These are phyloP conservation scores for Acanthosepion pharaonis DNA, from an alignment of 2,888 invertebrate genomes.

Conservation along the genomic window DNA sequence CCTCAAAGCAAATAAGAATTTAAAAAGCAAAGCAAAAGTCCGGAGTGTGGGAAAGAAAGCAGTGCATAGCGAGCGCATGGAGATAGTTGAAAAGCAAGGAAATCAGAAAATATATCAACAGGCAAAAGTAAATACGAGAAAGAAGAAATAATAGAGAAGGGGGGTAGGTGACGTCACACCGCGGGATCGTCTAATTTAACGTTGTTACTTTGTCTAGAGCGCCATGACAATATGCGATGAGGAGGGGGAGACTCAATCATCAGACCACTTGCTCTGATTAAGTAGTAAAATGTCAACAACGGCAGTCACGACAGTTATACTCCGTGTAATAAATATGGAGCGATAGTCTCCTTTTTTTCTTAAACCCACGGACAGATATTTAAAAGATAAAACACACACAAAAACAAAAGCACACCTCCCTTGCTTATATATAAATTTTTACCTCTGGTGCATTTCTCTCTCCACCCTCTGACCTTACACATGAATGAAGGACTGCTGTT, in stretches of 20 bases:
- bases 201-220: background rate
- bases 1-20: background rate
- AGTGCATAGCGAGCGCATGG: background rate
- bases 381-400: background rate
- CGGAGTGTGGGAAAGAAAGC: background rate
- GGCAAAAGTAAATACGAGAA: background rate
- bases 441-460: background rate
- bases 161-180: background rate
- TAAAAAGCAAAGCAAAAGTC: background rate
- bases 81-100: too few relatives aligned
- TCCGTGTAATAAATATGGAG: background rate
- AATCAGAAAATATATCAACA: background rate
- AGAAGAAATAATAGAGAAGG: background rate
- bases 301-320: background rate
- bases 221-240: constrained; percentile 11
- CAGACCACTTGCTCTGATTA: background rate
- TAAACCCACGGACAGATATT: background rate
- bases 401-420: background rate
- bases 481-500: background rate
- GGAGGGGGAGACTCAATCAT: constrained; percentile 22
- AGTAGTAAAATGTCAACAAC: background rate
- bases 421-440: background rate
- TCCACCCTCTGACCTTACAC: constrained; percentile 11
- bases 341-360: background rate
- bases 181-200: background rate